Evolutionary conservation across 2,113 vertebrate genomes (phyloP).

Genomic region (Tenrec ecaudatus): DNA sequence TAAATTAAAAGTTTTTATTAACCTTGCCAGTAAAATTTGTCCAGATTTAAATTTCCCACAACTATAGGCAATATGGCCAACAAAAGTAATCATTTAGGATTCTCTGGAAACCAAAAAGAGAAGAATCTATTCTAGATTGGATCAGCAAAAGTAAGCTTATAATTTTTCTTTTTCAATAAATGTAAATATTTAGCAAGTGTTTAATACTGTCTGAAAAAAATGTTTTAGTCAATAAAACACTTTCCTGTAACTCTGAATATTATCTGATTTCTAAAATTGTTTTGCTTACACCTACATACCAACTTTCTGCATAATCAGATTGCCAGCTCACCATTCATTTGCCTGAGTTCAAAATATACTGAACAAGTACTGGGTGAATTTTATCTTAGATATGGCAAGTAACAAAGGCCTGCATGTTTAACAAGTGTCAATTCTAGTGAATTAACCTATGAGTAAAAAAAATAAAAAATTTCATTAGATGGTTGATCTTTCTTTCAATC

Average conservation of each 20-base stretch:
- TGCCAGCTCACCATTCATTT: background rate
- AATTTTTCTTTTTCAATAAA: no score
- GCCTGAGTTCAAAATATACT: background rate
- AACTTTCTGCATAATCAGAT: slow-evolving; percentile 45
- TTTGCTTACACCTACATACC: background rate
- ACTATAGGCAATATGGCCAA: no score
- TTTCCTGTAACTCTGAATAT: slow-evolving; percentile 27
- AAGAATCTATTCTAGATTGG: no score
- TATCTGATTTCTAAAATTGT: slow-evolving; percentile 18
- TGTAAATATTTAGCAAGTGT: no score
- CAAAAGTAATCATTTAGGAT: no score
- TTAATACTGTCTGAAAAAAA: background rate
- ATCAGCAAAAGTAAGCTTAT: no score
- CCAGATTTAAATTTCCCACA: no score
- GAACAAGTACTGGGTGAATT: background rate
- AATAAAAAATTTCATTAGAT: background rate
- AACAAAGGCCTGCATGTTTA: background rate
- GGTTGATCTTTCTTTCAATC: slow-evolving; percentile 18
- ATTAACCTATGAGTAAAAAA: slow-evolving; percentile 4
- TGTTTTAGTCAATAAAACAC: background rate
- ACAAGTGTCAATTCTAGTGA: background rate
- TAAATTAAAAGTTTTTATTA: no score
- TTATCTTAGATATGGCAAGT: background rate
- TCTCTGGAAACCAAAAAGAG: no score
- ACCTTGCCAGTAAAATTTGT: no score